A percentile compares a stretch with the other conserved stretches of the same genome.
Conservation (phyloP, 2,888 invertebrate genomes). For the Barypeithes pellucidus region DNA sequence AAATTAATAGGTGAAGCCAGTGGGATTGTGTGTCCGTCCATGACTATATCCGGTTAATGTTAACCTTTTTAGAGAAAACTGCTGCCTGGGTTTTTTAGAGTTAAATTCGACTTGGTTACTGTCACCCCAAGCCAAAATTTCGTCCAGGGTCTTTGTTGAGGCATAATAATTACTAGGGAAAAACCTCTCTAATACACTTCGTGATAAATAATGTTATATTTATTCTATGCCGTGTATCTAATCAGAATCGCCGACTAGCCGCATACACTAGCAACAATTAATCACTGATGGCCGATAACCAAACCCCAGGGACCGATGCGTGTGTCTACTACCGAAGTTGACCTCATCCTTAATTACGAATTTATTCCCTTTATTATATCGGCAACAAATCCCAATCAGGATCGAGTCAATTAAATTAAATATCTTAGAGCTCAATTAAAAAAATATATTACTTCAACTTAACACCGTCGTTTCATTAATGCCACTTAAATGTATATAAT, state of each 20-base stretch:
- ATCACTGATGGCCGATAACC: constrained; percentile 9
- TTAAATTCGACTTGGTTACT: no score
- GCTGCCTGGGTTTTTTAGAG: no score
- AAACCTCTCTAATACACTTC: no score
- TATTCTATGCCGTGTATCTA: neutral
- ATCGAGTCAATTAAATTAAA: constrained; percentile 2
- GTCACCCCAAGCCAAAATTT: no score
- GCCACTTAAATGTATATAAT: neutral
- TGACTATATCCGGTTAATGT: no score
- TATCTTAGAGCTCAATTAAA: neutral
- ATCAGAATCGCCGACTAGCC: neutral
- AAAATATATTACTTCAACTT: constrained; percentile 9
- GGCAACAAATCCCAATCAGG: neutral
- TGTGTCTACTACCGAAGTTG: neutral
- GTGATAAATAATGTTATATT: no score
- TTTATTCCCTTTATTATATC: constrained; percentile 6
- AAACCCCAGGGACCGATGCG: constrained; percentile 9
- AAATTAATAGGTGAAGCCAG: no score
- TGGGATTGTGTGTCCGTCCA: no score
- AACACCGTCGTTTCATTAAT: constrained; percentile 3
- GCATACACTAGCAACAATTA: constrained; percentile 2
- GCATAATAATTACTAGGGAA: no score
- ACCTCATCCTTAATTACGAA: constrained; percentile 1
- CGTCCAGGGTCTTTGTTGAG: no score
- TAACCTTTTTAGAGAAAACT: no score